Conservation (phyloP, 2,113 vertebrate species). For the Melanostigma gelatinosum region DNA sequence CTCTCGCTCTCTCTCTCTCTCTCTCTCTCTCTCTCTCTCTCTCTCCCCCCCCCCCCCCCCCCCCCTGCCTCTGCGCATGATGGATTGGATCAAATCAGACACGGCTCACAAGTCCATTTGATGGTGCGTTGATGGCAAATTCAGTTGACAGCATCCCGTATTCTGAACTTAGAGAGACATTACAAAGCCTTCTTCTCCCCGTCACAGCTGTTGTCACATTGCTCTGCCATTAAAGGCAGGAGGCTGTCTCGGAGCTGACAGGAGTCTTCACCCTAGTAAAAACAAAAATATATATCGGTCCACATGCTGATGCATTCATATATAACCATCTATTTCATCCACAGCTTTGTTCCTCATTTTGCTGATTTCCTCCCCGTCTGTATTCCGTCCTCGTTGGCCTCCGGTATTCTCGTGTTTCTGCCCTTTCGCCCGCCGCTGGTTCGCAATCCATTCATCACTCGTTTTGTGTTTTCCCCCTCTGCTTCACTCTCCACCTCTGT, state of each 20-base stretch:
- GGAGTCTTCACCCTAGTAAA: slow-evolving; percentile 10
- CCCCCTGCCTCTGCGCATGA: too few relatives aligned
- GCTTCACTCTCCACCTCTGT: slow-evolving; percentile 18
- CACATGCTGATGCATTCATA: slow-evolving; percentile 17
- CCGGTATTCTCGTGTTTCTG: background rate
- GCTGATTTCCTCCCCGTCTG: background rate
- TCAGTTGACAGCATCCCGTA: slow-evolving; percentile 43
- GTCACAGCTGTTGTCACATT: slow-evolving; percentile 42
- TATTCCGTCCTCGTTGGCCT: background rate
- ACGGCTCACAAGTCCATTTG: slow-evolving; percentile 55
- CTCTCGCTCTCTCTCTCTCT: background rate
- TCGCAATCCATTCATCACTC: slow-evolving; percentile 37
- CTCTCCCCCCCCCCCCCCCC: too few relatives aligned
- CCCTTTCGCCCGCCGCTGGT: background rate
- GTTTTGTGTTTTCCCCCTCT: slow-evolving; percentile 9
- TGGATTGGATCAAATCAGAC: slow-evolving; percentile 64
- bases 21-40: too few relatives aligned
- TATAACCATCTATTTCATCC: slow-evolving; percentile 5
- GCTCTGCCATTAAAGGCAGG: slow-evolving; percentile 29
- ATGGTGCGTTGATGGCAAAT: slow-evolving; percentile 60
- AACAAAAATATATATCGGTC: slow-evolving; percentile 11
- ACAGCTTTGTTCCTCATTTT: background rate
- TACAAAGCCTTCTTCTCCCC: slow-evolving; percentile 25
- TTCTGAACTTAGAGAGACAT: slow-evolving; percentile 42
- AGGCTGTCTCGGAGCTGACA: slow-evolving; percentile 25